Evolutionary conservation across 1,140 invertebrate genomes (phyloP).

Genomic region (Portunus trituberculatus): DNA sequence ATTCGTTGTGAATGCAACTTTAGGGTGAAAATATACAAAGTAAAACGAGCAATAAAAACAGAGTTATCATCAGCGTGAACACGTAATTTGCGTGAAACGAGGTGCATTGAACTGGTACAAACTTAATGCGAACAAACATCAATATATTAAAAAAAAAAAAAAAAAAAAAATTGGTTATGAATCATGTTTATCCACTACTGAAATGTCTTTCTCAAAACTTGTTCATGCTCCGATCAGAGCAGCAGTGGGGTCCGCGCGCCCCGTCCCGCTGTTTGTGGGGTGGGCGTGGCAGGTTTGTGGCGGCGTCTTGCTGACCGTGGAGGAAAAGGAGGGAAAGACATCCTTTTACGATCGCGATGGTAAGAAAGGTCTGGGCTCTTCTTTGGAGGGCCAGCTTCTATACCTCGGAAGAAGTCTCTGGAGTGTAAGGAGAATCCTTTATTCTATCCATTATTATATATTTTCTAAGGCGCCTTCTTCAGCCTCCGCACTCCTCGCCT

Average conservation of each 20-base stretch:
- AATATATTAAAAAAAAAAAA: no score
- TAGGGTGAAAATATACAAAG: constrained; percentile 25
- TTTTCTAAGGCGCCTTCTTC: background rate
- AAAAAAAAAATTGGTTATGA: no score
- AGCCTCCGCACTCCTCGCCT: background rate
- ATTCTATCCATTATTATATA: constrained; percentile 13
- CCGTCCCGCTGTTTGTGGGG: background rate
- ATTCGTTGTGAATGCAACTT: background rate
- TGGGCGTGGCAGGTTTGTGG: background rate
- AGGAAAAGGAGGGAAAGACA: background rate
- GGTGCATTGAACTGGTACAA: background rate
- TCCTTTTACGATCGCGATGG: background rate
- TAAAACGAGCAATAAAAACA: constrained; percentile 6
- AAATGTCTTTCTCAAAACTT: no score
- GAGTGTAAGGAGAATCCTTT: background rate
- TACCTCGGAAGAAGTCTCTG: background rate
- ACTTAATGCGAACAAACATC: background rate
- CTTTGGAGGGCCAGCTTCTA: background rate
- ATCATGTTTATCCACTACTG: no score
- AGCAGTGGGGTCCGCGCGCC: background rate
- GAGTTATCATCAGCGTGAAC: background rate
- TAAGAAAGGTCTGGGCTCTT: background rate
- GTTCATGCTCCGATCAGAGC: background rate
- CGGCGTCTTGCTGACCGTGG: background rate
- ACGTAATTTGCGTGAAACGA: background rate